Evolutionary conservation across 1,140 invertebrate species (phyloP).

Genomic region (Temnothorax nylanderi): DNA sequence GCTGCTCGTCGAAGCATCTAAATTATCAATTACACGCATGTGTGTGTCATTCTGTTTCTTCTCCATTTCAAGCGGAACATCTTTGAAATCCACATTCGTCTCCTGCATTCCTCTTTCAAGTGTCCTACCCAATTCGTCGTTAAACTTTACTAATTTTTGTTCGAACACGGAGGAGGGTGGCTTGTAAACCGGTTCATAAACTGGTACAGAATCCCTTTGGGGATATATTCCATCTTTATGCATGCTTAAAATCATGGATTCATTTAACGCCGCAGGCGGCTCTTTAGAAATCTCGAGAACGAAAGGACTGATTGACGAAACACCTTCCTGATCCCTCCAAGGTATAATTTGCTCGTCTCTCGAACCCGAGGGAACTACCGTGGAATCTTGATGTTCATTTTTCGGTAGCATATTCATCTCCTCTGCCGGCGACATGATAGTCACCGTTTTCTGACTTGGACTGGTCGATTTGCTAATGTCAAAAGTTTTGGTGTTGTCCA

Average conservation of each 20-base stretch:
- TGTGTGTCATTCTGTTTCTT: slow-evolving; percentile 25
- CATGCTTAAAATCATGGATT: neutral
- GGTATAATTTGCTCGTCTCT: neutral
- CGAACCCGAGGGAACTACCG: neutral
- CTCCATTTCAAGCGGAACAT: neutral
- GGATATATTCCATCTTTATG: neutral
- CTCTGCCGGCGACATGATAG: slow-evolving; percentile 77
- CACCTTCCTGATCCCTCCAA: slow-evolving; percentile 8
- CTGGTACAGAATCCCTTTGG: neutral
- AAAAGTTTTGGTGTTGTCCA: slow-evolving; percentile 58
- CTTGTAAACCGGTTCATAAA: slow-evolving; percentile 25
- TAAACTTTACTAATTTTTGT: slow-evolving; percentile 22
- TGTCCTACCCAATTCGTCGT: neutral
- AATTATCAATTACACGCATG: slow-evolving; percentile 56
- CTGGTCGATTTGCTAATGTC: slow-evolving; percentile 27
- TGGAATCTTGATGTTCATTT: neutral
- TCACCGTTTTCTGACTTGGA: slow-evolving; percentile 79
- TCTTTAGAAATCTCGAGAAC: neutral
- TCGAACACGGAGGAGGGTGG: neutral
- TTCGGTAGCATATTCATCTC: neutral
- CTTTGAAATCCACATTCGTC: neutral
- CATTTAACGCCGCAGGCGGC: neutral
- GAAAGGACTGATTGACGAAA: neutral
- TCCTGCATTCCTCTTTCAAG: neutral
- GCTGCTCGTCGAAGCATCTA: slow-evolving; percentile 48